Evolutionary conservation across 1,140 invertebrate genomes (phyloP).

Genomic region (Trichomalopsis sarcophagae): DNA sequence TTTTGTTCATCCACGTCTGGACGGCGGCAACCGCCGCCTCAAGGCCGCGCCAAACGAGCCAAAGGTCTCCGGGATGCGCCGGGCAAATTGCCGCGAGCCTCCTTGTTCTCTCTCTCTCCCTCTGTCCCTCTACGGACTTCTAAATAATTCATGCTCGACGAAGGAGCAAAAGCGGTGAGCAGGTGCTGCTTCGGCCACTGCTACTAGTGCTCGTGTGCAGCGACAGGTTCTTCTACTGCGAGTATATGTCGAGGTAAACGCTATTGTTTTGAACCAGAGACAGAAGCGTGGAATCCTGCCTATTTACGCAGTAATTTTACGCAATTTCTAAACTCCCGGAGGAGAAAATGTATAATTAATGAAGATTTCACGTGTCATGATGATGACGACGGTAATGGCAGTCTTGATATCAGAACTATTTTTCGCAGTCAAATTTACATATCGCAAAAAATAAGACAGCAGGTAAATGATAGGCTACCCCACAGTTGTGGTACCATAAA

Average conservation of each 20-base stretch:
- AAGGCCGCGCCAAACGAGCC: slow-evolving; percentile 38
- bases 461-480: neutral
- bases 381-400: no score
- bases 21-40: slow-evolving; percentile 3
- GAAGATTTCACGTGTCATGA: no score
- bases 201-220: neutral
- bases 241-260: neutral
- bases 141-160: slow-evolving; percentile 48
- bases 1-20: slow-evolving; percentile 20
- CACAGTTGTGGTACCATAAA: neutral
- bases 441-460: neutral
- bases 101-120: neutral
- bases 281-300: neutral
- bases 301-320: neutral
- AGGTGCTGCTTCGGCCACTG: slow-evolving; percentile 7
- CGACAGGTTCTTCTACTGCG: neutral
- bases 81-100: slow-evolving; percentile 30
- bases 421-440: neutral
- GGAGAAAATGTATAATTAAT: no score
- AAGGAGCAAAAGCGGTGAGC: neutral
- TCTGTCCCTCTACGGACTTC: slow-evolving; percentile 23
- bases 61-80: slow-evolving; percentile 38
- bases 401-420: no score
- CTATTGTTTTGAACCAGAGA: neutral
- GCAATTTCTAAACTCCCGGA: neutral